Evolutionary conservation across 1,140 invertebrate species (phyloP), one percentile per base, ranked within the genome.

Genomic region (Helicoverpa zea): DNA sequence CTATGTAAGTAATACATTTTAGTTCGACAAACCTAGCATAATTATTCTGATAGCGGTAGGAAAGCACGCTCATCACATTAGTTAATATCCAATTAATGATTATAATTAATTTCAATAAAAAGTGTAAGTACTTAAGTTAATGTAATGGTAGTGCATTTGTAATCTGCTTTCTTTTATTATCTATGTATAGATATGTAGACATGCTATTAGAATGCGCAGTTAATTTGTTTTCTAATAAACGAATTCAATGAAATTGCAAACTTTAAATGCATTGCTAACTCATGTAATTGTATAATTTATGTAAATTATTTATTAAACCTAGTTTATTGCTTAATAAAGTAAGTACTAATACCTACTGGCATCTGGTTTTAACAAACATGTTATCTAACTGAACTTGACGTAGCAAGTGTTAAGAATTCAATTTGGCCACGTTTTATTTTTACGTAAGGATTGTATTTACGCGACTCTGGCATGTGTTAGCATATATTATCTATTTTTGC

Each of bases 61-160:
- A 49, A 63, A 58, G 61, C 72, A 72, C 72, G 72, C 63, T 75
- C 79, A 81, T 81, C 79, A 81, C 79, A 81, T 81, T 81, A 75
- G 61, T 56, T 66, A 59, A 70, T 56, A 52, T 47, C 2, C n/a
- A 66, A 49, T 49, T 52, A 18, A 58, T 47, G 11, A 51, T 61
- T 47, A 1, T 30, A 35, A 61, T 47, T 68, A 43, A 70, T 66
- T 70, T 58, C 74, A 18, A 79, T 68, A 70, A 70, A 68, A n/a
- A 16, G 11, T 43, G 43, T 10, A 43, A 54, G 13, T 58, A 18
- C 5, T 18, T 58, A 23, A 59, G 29, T 54, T 43, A 43, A 66
- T 66, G 63, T 59, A 30, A 58, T 14, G n/a, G 35, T 61, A 76
- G 4, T 72, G 49, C 11, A 74, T 43, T 74, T 74, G 18, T 58